A percentile compares a stretch with the other conserved stretches of the same genome.
phyloP scores from a whole-genome alignment of 2,888 invertebrate genomes.

The Opisthograptis luteolata region DNA sequence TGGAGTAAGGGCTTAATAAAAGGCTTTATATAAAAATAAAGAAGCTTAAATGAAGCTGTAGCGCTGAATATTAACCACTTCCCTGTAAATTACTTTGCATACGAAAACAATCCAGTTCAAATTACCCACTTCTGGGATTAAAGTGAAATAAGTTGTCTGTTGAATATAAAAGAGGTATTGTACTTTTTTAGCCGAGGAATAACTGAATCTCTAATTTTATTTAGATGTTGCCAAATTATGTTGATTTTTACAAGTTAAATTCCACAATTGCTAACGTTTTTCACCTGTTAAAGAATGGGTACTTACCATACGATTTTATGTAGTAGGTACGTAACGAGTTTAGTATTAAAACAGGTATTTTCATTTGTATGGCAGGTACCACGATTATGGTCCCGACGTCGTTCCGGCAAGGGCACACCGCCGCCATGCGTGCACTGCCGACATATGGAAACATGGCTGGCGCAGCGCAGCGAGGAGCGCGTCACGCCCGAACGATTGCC shows the following conservation, averaged over 20 bases:
- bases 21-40: slow-evolving; percentile 19
- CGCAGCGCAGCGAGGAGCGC: slow-evolving; percentile 76
- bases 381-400: slow-evolving; percentile 86
- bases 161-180: slow-evolving; percentile 20
- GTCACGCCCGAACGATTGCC: slow-evolving; percentile 67
- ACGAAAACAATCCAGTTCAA: slow-evolving; percentile 24
- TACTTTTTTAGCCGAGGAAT: slow-evolving; percentile 5
- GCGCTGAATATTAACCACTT: slow-evolving; percentile 26
- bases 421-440: slow-evolving; percentile 91
- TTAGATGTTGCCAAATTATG: slow-evolving; percentile 5
- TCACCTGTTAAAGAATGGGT: too few species aligned
- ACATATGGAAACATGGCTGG: slow-evolving; percentile 90
- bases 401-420: slow-evolving; percentile 86
- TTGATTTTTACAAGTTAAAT: neutral
- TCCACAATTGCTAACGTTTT: too few species aligned
- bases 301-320: too few species aligned
- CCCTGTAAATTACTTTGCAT: slow-evolving; percentile 29
- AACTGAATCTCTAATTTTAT: neutral
- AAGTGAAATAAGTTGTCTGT: slow-evolving; percentile 22
- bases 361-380: slow-evolving; percentile 76
- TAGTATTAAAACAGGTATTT: too few species aligned
- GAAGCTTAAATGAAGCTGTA: slow-evolving; percentile 10
- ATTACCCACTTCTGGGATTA: slow-evolving; percentile 23
- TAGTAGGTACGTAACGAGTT: too few species aligned
- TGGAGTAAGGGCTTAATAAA: slow-evolving; percentile 14